phyloP scores from a whole-genome alignment of 2,113 vertebrate genomes.

The Stegostoma tigrinum region DNA sequence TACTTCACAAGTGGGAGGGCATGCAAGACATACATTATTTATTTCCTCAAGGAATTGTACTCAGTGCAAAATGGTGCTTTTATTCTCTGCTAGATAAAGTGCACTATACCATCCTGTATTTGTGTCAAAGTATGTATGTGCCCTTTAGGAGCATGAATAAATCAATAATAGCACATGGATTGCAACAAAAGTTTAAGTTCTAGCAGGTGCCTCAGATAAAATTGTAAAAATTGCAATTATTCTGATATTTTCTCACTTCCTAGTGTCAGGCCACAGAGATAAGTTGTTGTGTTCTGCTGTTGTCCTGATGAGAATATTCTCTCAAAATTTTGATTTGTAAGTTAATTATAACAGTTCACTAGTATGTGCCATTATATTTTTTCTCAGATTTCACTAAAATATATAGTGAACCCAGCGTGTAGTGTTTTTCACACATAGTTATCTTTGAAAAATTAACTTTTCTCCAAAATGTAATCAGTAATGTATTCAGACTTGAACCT shows the following conservation, averaged over 20 bases:
- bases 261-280: not conserved
- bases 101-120: not conserved
- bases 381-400: not conserved
- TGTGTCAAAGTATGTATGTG: not conserved
- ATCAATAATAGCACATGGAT: not conserved
- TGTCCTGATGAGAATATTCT: not conserved
- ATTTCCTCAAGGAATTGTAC: not conserved
- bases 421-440: not conserved
- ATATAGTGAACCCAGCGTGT: not conserved
- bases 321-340: not conserved
- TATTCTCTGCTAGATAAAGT: not conserved
- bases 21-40: not conserved
- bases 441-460: not conserved
- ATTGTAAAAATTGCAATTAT: not conserved
- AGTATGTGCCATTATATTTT: not conserved
- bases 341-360: not conserved
- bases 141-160: not conserved
- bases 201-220: not conserved
- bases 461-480: not conserved
- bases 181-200: not conserved
- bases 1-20: not conserved
- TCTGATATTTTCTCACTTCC: not conserved
- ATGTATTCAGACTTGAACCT: not conserved
- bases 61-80: not conserved
- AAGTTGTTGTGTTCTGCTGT: not conserved